A percentile compares a stretch with the other conserved stretches of the same genome.
These are phyloP conservation scores for Oopsacas minuta DNA, from an alignment of 37 sponge, comb jelly and placozoan species.

Conservation along the genomic window DNA sequence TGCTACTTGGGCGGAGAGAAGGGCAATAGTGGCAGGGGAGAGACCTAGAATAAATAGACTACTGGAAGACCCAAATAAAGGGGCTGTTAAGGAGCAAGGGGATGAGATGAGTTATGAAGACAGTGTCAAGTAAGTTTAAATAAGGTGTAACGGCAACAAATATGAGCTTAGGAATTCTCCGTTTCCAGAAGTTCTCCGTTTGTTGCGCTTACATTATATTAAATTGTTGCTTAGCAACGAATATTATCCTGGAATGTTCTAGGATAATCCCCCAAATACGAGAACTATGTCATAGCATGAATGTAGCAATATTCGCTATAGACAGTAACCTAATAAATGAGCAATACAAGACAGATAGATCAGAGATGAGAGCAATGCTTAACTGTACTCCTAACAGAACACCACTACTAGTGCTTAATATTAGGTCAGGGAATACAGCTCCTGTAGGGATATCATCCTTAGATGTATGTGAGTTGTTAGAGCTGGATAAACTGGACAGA, in stretches of 20 bases:
- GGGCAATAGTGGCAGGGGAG: not conserved
- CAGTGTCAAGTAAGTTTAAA: slow-evolving; percentile 17
- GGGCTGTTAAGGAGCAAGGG: not conserved
- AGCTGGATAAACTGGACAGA: not conserved
- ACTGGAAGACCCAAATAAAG: slow-evolving; percentile 8
- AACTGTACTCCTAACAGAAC: not conserved
- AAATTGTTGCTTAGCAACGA: too few species aligned
- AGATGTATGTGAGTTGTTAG: not conserved
- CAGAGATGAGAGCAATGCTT: slow-evolving; percentile 9
- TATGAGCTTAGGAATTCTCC: too few species aligned
- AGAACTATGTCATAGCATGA: not conserved
- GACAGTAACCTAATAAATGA: not conserved
- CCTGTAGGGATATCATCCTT: not conserved
- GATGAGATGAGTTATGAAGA: slow-evolving; percentile 14
- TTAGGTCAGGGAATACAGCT: not conserved
- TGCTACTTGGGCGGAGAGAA: not conserved
- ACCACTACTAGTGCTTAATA: not conserved
- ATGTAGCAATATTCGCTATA: not conserved
- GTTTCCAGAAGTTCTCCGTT: too few species aligned
- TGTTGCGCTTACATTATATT: too few species aligned
- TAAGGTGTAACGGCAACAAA: too few species aligned
- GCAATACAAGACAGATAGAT: not conserved
- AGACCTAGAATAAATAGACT: not conserved
- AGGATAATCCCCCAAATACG: not conserved
- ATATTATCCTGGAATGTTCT: too few species aligned